Base-by-base conservation (phyloP, 2,888 invertebrate species). In the Plusia festucae region DNA sequence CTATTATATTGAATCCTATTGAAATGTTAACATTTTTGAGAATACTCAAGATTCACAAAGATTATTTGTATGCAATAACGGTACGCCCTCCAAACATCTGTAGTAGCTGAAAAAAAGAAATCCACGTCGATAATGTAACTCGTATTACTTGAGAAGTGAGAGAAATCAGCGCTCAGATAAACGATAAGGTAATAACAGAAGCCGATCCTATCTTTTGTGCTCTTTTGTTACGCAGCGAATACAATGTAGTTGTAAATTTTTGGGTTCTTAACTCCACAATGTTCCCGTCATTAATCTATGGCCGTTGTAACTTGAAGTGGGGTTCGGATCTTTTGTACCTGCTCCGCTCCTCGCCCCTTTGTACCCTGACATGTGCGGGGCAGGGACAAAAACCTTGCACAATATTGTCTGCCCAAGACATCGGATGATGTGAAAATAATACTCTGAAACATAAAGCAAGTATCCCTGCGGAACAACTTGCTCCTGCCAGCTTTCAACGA, bases 171-270 rank as follows among this genome's bases (percentile, higher is more conserved):
- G 86, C 82, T 82, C 82, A 85, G 91, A 92, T 92, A 90, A 90
- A 89, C 88, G 94, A 94, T 93, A 93, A 94, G 93, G 93, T 90
- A 93, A 93, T 94, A 93, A 91, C 94, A 93, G 94, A 88, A 94
- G 94, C 93, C 85, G 93, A 92, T 93, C 90, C 88, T 87, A 89
- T 92, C 93, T 91, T 87, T 94, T 94, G 92, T 93, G 85, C 85
- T 79, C 92, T 88, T 90, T 95, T 94, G 93, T 94, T 90, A 76
- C 69, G 77, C 75, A 79, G 78, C 69, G 77, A 85, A 85, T 74
- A 94, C 94, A 95, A 95, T 93, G 91, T 91, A 93, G 93, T 94
- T 94, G 94, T 94, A 93, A 94, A 93, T 94, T 93, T 93, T 94
- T 93, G 92, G 93, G 93, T 91, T 93, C 93, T 94, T 92, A 93